Conservation (phyloP, 2,797 vertebrate genomes). For the Chelonia mydas region DNA sequence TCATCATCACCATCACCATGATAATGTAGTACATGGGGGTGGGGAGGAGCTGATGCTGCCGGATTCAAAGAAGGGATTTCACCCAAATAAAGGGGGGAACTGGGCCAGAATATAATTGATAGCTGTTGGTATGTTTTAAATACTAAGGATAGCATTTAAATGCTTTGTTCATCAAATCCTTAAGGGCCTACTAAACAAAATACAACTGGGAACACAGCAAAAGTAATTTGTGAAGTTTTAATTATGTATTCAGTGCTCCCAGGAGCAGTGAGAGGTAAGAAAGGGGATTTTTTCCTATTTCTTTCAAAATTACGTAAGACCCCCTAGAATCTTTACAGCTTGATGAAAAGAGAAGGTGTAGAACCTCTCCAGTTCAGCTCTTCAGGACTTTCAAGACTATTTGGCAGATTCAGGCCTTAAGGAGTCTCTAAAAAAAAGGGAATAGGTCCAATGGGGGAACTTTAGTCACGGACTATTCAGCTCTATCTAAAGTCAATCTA, state of each 20-base stretch:
- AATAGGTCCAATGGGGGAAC: background rate
- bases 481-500: background rate
- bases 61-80: constrained; percentile 46
- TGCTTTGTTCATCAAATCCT: constrained; percentile 70
- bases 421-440: background rate
- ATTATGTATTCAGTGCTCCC: constrained; percentile 63
- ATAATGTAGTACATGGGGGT: constrained; percentile 5
- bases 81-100: constrained; percentile 21
- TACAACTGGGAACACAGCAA: constrained; percentile 55
- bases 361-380: background rate
- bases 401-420: background rate
- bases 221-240: constrained; percentile 65
- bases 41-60: background rate
- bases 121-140: constrained; percentile 69
- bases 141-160: constrained; percentile 50
- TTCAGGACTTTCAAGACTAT: background rate
- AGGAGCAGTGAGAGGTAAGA: background rate
- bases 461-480: background rate
- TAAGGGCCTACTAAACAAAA: constrained; percentile 69
- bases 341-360: background rate
- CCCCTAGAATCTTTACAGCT: background rate
- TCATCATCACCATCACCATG: background rate
- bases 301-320: constrained; percentile 38
- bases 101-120: constrained; percentile 18
- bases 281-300: background rate